Base-by-base conservation (phyloP, 2,797 vertebrate genomes). In the Smutsia gigantea region DNA sequence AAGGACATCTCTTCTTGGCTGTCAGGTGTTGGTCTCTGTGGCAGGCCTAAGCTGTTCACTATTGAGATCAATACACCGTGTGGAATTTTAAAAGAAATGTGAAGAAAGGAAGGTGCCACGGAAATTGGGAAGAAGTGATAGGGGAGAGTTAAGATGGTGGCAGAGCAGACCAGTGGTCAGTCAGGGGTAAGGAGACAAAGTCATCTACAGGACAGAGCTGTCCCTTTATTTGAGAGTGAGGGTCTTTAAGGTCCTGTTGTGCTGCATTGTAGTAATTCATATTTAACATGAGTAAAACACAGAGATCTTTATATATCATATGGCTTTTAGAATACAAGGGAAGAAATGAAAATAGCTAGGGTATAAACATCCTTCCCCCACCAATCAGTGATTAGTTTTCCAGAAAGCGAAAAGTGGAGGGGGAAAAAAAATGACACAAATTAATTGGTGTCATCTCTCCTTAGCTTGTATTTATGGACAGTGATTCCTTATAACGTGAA, bases 271-370 rank as follows among this genome's bases (percentile, higher is more conserved):
- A 27, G 34, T 92, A 75, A 39, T 27, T 15, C 4, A 2, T 21
- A 77, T 78, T 95, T 94, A 95, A n/a, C 21, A 25, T 59, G 46
- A 39, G n/a, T 51, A 59, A 93, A 49, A 55, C 57, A 51, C 4
- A 63, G 0, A 23, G 21, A 34, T 94, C 19, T 82, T 87, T 59
- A n/a, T 39, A 39, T 77, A 63, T n/a, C 37, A 34, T 57, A 3
- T 42, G 63, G 17, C 51, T 95, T 97, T 89, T 84, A n/a, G 86
- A 90, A 87, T 79, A 75, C 13, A 39, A 78, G 31, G 42, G 1
- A 68, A 95, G 37, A 83, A 79, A 72, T 57, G 59, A 87, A 74
- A 78, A 46, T 3, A 94, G 49, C 15, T 42, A 75, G 55, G 59
- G 17, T 53, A 59, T 72, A 72, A 46, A 46, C 46, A 46, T 1